A percentile compares a stretch with the other conserved stretches of the same genome.
These are phyloP conservation scores for Dryas iulia DNA, from an alignment of 1,140 invertebrate genomes.

Conservation along the genomic window DNA sequence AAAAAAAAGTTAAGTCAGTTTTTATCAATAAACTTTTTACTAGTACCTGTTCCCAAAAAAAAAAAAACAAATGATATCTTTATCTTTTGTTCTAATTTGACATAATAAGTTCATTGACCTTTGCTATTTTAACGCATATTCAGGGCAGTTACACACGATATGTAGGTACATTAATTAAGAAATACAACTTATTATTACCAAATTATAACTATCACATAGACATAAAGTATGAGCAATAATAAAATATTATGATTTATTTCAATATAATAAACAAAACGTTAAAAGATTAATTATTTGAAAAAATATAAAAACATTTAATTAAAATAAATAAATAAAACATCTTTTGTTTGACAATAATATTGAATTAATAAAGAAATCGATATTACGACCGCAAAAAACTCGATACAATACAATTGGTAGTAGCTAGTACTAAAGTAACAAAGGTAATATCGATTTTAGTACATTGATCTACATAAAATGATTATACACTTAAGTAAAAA, in stretches of 20 bases:
- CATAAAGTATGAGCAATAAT: neutral
- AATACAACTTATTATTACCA: neutral
- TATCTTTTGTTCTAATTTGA: neutral
- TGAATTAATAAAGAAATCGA: too few relatives aligned
- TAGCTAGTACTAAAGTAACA: too few relatives aligned
- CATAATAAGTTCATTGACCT: neutral
- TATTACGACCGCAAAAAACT: too few relatives aligned
- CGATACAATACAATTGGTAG: too few relatives aligned
- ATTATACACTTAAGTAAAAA: too few relatives aligned
- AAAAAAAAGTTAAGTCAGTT: too few relatives aligned
- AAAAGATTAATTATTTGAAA: neutral
- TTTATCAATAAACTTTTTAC: too few relatives aligned
- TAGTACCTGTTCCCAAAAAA: too few relatives aligned
- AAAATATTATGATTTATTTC: neutral
- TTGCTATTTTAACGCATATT: neutral
- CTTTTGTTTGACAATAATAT: too few relatives aligned
- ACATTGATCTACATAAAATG: too few relatives aligned
- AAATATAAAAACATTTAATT: neutral
- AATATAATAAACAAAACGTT: neutral
- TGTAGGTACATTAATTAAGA: too few relatives aligned
- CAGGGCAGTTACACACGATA: conserved; percentile 25
- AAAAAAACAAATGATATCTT: neutral
- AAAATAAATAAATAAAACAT: neutral
- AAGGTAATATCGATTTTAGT: too few relatives aligned
- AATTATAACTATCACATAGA: neutral